A percentile compares a stretch with the other conserved stretches of the same genome.
Evolutionary conservation across 1,140 invertebrate genomes (phyloP).

Genomic region (Rhopalosiphum maidis): DNA sequence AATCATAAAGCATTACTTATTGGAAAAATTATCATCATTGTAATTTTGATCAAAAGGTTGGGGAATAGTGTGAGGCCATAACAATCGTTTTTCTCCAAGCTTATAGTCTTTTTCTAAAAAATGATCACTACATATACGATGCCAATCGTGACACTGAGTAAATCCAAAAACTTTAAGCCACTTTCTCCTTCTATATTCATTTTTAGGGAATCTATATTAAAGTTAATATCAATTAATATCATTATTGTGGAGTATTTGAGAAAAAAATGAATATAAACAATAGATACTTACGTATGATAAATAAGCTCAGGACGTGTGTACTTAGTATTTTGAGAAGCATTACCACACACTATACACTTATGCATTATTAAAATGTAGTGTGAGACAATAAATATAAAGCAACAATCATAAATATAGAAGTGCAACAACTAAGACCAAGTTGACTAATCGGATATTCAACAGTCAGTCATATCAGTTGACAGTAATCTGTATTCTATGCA

Average conservation of each 20-base stretch:
- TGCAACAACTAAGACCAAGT: neutral
- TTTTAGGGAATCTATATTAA: neutral
- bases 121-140: slow-evolving; percentile 2
- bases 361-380: neutral
- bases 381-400: neutral
- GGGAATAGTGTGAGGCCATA: neutral
- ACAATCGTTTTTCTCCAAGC: neutral
- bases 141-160: neutral
- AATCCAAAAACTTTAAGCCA: neutral
- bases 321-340: accelerated
- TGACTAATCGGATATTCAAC: neutral
- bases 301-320: neutral
- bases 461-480: neutral
- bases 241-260: neutral
- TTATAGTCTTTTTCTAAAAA: neutral
- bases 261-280: neutral
- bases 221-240: neutral
- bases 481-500: neutral
- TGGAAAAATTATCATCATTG: neutral
- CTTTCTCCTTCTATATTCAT: neutral
- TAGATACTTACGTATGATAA: slow-evolving; percentile 10
- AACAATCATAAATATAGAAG: too few relatives aligned
- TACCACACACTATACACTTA: neutral
- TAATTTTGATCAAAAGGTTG: neutral
- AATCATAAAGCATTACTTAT: neutral